Evolutionary conservation across 1,140 invertebrate genomes (phyloP).

Genomic region (Eumeta japonica): DNA sequence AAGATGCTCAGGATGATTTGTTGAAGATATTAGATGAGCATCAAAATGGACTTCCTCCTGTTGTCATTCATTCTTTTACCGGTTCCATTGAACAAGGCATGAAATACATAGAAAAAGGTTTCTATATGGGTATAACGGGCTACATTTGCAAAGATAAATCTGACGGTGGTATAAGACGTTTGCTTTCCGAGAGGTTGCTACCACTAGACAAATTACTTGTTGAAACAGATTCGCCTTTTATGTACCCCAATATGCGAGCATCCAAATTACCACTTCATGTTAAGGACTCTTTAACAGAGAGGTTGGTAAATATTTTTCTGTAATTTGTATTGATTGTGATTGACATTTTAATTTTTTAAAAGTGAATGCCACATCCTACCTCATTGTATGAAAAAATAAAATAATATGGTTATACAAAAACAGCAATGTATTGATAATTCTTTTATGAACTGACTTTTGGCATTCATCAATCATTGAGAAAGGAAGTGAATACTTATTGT

Average conservation of each 20-base stretch:
- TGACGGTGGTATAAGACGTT: slow-evolving; percentile 81
- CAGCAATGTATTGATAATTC: no score
- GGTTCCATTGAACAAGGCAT: slow-evolving; percentile 83
- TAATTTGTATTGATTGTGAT: slow-evolving; percentile 34
- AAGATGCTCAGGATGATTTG: slow-evolving; percentile 86
- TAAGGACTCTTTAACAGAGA: slow-evolving; percentile 83
- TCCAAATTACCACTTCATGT: slow-evolving; percentile 85
- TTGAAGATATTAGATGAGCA: slow-evolving; percentile 50
- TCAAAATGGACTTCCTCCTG: slow-evolving; percentile 68
- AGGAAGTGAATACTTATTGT: no score
- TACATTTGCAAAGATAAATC: slow-evolving; percentile 94
- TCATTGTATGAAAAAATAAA: no score
- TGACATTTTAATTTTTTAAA: slow-evolving; percentile 5
- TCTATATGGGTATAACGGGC: slow-evolving; percentile 69
- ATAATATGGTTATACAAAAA: no score
- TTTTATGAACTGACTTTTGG: no score
- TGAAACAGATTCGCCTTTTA: slow-evolving; percentile 92
- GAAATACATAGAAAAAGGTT: slow-evolving; percentile 83
- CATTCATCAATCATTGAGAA: no score
- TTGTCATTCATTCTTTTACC: slow-evolving; percentile 91
- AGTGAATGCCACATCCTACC: no score
- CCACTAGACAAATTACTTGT: slow-evolving; percentile 83
- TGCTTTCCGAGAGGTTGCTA: slow-evolving; percentile 76
- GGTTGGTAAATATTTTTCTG: slow-evolving; percentile 62
- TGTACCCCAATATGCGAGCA: slow-evolving; percentile 93